These are phyloP conservation scores for Resseliella maxima DNA, from an alignment of 2,888 invertebrate species.

Conservation along the genomic window DNA sequence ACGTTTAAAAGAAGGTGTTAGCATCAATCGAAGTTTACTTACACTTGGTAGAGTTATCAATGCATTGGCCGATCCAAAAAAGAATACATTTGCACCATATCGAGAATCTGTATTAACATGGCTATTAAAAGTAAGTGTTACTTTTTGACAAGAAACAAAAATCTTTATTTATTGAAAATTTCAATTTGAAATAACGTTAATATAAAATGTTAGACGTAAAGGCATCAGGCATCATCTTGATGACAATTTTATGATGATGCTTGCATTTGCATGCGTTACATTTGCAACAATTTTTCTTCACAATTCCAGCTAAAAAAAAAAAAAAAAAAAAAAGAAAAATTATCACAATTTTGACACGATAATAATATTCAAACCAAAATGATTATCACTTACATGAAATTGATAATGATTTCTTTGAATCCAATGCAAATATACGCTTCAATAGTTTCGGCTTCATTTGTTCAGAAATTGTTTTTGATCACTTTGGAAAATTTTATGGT, in stretches of 20 bases:
- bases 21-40: conserved; percentile 79
- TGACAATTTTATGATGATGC: conserved; percentile 40
- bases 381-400: not conserved
- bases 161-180: not conserved
- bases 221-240: conserved; percentile 13
- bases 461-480: not conserved
- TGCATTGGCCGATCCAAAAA: conserved; percentile 74
- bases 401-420: not conserved
- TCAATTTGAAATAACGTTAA: not conserved
- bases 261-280: conserved; percentile 56
- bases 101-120: conserved; percentile 84
- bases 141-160: not conserved
- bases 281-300: conserved; percentile 56
- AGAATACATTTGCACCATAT: conserved; percentile 77
- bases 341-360: not conserved
- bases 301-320: not conserved
- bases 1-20: conserved; percentile 77
- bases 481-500: not conserved
- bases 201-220: conserved; percentile 56
- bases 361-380: not conserved
- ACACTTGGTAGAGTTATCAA: conserved; percentile 85
- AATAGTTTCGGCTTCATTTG: conserved; percentile 20
- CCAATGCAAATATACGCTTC: not conserved
- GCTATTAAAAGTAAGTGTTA: conserved; percentile 74
- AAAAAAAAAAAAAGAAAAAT: not conserved